Conservation (phyloP, 2,888 invertebrate species). For the Heliconius ismenius region DNA sequence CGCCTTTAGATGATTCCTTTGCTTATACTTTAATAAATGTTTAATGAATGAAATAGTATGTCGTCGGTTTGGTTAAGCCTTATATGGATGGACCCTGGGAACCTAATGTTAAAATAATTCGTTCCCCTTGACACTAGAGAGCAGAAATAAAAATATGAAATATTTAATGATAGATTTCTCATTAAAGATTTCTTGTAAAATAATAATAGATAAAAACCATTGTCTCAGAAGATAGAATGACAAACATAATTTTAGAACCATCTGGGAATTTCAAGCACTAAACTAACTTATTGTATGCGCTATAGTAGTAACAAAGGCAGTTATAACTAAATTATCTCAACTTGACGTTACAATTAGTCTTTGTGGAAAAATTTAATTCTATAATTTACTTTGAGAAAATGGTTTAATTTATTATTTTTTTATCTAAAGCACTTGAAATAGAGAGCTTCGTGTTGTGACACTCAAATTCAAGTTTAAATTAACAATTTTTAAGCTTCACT, state of each 20-base stretch:
- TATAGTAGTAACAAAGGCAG: conserved; percentile 4
- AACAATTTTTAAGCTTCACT: too few relatives aligned
- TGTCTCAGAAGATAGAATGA: background rate
- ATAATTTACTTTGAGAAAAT: background rate
- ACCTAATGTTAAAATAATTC: too few relatives aligned
- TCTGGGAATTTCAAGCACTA: background rate
- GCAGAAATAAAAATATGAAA: too few relatives aligned
- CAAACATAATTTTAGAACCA: conserved; percentile 1
- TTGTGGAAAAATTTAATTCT: background rate
- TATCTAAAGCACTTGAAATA: too few relatives aligned
- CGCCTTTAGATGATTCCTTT: conserved; percentile 12
- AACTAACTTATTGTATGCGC: conserved; percentile 8
- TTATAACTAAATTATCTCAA: conserved; percentile 7
- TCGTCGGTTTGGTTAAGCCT: too few relatives aligned
- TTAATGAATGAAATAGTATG: background rate
- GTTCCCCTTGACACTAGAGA: too few relatives aligned
- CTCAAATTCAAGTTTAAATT: too few relatives aligned
- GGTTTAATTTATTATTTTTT: too few relatives aligned
- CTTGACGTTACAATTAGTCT: conserved; percentile 1
- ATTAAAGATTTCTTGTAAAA: too few relatives aligned
- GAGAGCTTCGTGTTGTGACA: too few relatives aligned
- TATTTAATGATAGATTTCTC: too few relatives aligned
- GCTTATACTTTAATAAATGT: background rate
- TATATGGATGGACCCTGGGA: too few relatives aligned
- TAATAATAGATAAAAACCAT: background rate